Conservation (phyloP, 2,888 invertebrate genomes). For the Lasioglossum villosulum region DNA sequence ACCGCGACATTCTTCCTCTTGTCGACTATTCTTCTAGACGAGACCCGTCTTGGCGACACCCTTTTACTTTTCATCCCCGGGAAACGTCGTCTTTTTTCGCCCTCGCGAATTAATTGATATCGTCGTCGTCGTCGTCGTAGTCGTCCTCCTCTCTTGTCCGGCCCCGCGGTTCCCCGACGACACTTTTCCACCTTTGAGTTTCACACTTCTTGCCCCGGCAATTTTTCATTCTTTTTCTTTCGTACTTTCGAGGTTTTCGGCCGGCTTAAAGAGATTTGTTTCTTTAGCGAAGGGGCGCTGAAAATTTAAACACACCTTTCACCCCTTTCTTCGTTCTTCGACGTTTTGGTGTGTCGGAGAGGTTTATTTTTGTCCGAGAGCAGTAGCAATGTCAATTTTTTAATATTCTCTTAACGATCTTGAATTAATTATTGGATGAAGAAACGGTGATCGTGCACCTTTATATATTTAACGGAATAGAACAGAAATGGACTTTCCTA, state of each 20-base stretch:
- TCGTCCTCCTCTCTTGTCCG: slow-evolving; percentile 29
- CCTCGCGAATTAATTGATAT: slow-evolving; percentile 60
- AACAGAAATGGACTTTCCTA: background rate
- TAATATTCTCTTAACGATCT: background rate
- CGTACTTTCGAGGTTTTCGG: background rate
- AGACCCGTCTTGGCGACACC: slow-evolving; percentile 56
- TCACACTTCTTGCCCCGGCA: background rate
- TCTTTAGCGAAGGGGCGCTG: background rate
- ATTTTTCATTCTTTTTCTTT: background rate
- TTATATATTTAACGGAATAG: background rate
- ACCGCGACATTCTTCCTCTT: slow-evolving; percentile 56
- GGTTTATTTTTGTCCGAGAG: background rate
- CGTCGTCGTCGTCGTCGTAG: slow-evolving; percentile 47
- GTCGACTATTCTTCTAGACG: slow-evolving; percentile 51
- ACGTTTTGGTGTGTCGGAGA: background rate
- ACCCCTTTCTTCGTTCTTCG: background rate
- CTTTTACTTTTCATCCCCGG: slow-evolving; percentile 46
- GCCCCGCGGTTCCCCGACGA: background rate
- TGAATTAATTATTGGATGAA: too few species aligned
- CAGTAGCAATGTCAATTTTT: background rate
- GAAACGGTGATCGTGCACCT: background rate
- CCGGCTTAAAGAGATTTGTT: slow-evolving; percentile 7
- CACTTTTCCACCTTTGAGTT: background rate
- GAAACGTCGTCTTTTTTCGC: slow-evolving; percentile 56
- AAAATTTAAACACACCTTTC: background rate